Base-by-base conservation (phyloP, 1,140 invertebrate genomes). In the Holcopasites calliopsidis region DNA sequence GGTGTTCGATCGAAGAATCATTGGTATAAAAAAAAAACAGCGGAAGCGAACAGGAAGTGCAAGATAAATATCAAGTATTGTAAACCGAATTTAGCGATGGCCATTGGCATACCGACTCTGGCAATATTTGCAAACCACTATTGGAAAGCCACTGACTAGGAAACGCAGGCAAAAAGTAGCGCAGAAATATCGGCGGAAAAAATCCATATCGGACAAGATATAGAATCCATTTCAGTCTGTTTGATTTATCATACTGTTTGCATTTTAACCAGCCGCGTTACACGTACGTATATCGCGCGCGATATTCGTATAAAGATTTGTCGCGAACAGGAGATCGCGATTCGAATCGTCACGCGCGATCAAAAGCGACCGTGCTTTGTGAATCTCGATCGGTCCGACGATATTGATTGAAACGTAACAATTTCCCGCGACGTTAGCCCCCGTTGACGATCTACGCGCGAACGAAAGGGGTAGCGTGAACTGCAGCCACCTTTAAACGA, bases 21-120 rank as follows among this genome's bases (percentile, higher is more conserved):
- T n/a, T n/a, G n/a, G n/a, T n/a, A n/a, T n/a, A n/a, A n/a, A n/a
- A n/a, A n/a, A n/a, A n/a, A n/a, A n/a, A n/a, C n/a, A n/a, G n/a
- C n/a, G n/a, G n/a, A n/a, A 58, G 50, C 52, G 75, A 69, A 77
- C 73, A 66, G 83, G 73, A 83, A 85, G 83, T 86, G n/a, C n/a
- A n/a, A n/a, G n/a, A n/a, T n/a, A n/a, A n/a, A n/a, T n/a, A n/a
- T n/a, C n/a, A n/a, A n/a, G n/a, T n/a, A n/a, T 86, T 81, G 79
- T 85, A 85, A 86, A 85, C 78, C 58, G 75, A 79, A 85, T 83
- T 79, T 83, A 86, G 65, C 76, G 70, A 76, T 60, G 58, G 40
- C 62, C 66, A 69, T 85, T 77, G 73, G 55, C 57, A 49, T 70
- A 49, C 18, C 21, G 49, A 62, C 61, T 55, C 77, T 80, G 28